Evolutionary conservation across 2,797 vertebrate species (phyloP), one percentile per base, ranked within the genome.

Genomic region (Nyctalus aviator): DNA sequence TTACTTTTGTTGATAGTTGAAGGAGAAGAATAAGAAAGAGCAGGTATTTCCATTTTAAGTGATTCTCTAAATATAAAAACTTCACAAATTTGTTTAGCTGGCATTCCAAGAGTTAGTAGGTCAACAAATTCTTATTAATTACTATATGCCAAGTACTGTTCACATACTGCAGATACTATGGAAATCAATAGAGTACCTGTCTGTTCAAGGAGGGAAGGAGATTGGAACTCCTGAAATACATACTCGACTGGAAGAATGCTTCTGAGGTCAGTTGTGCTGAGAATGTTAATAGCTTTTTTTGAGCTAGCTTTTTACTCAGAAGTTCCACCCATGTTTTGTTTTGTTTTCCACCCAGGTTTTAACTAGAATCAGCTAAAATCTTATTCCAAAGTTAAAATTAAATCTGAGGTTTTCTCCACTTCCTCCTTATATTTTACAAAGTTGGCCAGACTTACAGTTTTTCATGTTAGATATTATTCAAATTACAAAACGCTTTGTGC

Each of bases 371-470:
- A 72, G 6, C 14, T 68, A 55, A 83, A 94, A 37, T 78, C 55
- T 35, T 75, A 77, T 27, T 90, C 23, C 71, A 94, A 90, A 87
- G 41, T 89, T 48, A 87, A 95, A 73, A 44, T 73, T 91, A 93
- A 95, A 91, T 84, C 83, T 91, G 55, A 82, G 81, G 62, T 73
- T 94, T 94, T 91, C 23, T 59, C 55, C 6, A 94, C 46, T 96
- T 95, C 41, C 93, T 95, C 84, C 87, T 96, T 92, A 68, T 68
- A 72, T 27, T 88, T 53, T 64, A 90, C 50, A 83, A 68, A 32
- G 3, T 59, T 83, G 59, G 37, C 32, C 87, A 91, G 37, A 82
- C 94, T 88, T 57, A 91, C 0, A 57, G 23, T 62, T 72, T 66
- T 84, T 76, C 46, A 90, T 30, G 25, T 75, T 62, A 88, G 71